phyloP scores from a whole-genome alignment of 1,140 invertebrate species.

The Fopius arisanus region DNA sequence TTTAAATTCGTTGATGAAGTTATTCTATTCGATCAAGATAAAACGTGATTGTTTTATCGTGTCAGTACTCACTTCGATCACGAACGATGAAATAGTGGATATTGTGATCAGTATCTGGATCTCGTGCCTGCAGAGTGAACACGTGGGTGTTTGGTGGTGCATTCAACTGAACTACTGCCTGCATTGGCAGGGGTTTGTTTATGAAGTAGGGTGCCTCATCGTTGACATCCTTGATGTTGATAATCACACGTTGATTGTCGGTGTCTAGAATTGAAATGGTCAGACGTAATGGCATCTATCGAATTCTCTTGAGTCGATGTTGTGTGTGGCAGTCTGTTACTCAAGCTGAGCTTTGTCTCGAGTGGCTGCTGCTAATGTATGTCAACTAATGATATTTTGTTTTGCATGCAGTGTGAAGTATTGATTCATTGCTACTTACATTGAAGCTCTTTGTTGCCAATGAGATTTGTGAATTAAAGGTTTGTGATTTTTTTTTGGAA shows the following conservation, averaged over 20 bases:
- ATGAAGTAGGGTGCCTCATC: constrained; percentile 96
- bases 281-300: not conserved
- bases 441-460: constrained; percentile 50
- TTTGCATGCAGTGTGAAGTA: not conserved
- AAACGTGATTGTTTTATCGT: not conserved
- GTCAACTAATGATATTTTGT: not conserved
- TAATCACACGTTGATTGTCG: constrained; percentile 93
- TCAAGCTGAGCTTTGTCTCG: not conserved
- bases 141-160: constrained; percentile 94
- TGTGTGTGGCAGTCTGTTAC: not conserved
- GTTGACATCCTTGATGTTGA: constrained; percentile 95
- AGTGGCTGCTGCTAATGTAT: not conserved
- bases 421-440: constrained; percentile 48
- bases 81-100: constrained; percentile 95
- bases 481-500: not conserved
- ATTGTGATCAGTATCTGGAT: constrained; percentile 93
- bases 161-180: constrained; percentile 93
- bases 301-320: not conserved
- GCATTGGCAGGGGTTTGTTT: constrained; percentile 94
- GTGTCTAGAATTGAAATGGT: constrained; percentile 74
- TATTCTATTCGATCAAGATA: not conserved
- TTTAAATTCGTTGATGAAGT: constrained; percentile 7
- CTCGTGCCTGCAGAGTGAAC: constrained; percentile 92
- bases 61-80: constrained; percentile 72
- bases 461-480: constrained; percentile 27